Conservation (phyloP, 2,113 vertebrate genomes). For the Mustela lutreola region DNA sequence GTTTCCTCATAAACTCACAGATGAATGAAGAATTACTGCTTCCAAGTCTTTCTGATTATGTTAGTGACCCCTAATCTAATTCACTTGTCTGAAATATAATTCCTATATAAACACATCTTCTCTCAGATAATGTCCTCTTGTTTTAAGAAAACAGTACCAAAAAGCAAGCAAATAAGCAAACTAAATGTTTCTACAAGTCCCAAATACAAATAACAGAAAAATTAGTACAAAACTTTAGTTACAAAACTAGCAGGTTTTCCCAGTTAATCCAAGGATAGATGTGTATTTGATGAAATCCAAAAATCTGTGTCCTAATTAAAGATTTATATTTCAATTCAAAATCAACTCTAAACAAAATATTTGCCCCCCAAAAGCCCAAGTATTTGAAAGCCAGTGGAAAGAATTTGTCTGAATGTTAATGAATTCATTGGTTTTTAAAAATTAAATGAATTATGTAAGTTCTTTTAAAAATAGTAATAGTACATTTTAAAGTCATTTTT, state of each 20-base stretch:
- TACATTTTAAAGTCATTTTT: background rate
- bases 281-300: constrained; percentile 1
- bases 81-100: background rate
- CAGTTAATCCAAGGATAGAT: background rate
- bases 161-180: constrained; percentile 25
- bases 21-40: constrained; percentile 5
- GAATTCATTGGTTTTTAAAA: constrained; percentile 19
- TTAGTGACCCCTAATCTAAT: background rate
- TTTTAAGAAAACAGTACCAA: constrained; percentile 4
- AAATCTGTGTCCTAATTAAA: background rate
- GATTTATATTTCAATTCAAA: constrained; percentile 26
- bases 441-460: background rate
- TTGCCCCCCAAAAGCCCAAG: background rate
- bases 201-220: background rate
- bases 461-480: background rate
- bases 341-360: background rate
- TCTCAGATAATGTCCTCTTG: constrained; percentile 14
- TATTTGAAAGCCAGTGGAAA: background rate
- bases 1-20: background rate
- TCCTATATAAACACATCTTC: background rate
- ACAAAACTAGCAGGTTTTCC: background rate
- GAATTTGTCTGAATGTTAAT: background rate
- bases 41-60: background rate
- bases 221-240: background rate
- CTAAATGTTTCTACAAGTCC: background rate